Conservation (phyloP, 1,140 invertebrate genomes). For the Brachionus asplanchnoidis region DNA sequence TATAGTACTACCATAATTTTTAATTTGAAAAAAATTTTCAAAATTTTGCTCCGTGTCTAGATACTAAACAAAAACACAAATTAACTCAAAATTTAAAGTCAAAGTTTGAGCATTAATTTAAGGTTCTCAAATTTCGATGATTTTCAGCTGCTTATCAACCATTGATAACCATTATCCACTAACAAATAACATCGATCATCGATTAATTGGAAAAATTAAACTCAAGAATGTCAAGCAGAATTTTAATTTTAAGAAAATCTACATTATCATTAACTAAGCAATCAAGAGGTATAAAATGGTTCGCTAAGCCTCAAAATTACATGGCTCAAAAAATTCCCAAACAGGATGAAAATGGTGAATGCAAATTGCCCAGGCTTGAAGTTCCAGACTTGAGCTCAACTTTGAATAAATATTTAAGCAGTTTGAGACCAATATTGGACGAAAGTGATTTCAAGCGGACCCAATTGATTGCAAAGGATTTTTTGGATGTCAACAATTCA, state of each 20-base stretch:
- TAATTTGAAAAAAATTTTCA: background rate
- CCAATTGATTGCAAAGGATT: constrained; percentile 68
- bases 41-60: background rate
- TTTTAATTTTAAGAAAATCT: constrained; percentile 20
- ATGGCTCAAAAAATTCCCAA: constrained; percentile 1
- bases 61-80: background rate
- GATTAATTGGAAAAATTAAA: constrained; percentile 7
- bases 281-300: background rate
- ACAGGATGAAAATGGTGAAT: background rate
- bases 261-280: constrained; percentile 10
- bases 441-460: constrained; percentile 68
- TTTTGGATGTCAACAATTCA: constrained; percentile 61
- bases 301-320: background rate
- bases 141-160: background rate
- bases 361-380: constrained; percentile 75
- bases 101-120: background rate
- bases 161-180: background rate
- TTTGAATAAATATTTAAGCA: constrained; percentile 78
- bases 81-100: background rate
- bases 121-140: constrained; percentile 21
- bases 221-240: background rate
- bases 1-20: background rate
- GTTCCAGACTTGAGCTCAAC: constrained; percentile 82
- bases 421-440: constrained; percentile 73
- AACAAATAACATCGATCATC: background rate